A percentile compares a stretch with the other conserved stretches of the same genome.
phyloP scores from a whole-genome alignment of 2,113 vertebrate genomes.

The Shinisaurus crocodilurus region DNA sequence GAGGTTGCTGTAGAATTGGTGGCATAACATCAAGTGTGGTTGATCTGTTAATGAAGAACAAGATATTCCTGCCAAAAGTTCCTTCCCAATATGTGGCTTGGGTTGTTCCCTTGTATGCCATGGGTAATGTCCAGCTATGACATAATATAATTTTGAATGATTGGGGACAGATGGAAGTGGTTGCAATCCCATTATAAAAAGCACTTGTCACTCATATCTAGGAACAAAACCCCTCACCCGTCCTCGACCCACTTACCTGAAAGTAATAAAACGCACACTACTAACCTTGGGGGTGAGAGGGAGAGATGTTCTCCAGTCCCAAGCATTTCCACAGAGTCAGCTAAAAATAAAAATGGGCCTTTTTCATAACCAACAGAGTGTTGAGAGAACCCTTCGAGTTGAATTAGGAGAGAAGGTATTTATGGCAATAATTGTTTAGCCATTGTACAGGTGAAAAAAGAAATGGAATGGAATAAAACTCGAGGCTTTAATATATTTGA shows the following conservation, averaged over 20 bases:
- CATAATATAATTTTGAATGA: background rate
- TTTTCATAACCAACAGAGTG: background rate
- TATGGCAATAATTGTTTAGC: conserved; percentile 4
- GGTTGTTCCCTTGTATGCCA: background rate
- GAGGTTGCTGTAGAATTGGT: background rate
- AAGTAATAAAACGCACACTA: background rate
- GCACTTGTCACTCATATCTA: conserved; percentile 13
- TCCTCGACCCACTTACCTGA: background rate
- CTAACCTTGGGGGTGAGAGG: background rate
- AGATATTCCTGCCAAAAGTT: background rate
- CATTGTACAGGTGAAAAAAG: background rate
- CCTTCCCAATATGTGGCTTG: background rate
- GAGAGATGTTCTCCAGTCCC: background rate
- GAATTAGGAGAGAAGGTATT: background rate
- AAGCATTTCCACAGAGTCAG: background rate
- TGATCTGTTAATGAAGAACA: conserved; percentile 1
- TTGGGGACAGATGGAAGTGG: background rate
- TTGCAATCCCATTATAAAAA: conserved; percentile 22
- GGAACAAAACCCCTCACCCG: background rate
- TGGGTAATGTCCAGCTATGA: conserved; percentile 6
- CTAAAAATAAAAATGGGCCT: background rate
- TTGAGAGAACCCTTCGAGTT: background rate
- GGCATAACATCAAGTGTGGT: background rate
- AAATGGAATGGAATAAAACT: background rate
- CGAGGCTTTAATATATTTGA: background rate